Base-by-base conservation (phyloP, 2,113 vertebrate species). In the Narcine bancroftii region DNA sequence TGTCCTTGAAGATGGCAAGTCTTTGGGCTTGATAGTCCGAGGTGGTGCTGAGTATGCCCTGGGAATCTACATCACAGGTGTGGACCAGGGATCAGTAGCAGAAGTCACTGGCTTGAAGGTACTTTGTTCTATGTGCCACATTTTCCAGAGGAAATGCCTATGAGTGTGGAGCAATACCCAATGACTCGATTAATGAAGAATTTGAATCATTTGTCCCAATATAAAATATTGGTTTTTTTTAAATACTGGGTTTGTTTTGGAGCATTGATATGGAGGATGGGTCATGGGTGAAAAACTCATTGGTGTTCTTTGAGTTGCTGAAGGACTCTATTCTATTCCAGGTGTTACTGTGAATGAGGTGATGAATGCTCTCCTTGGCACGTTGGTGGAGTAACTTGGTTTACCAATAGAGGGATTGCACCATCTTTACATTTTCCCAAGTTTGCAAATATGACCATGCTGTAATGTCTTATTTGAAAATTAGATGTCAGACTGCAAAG, bases 1-100 rank as follows among this genome's bases (percentile, higher is more conserved):
- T 95, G 97, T 99, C 56, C 94, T 99, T 95, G 97, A 97, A 0
- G 97, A 99, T 1, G 99, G 98, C 9, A 97, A 97, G 0, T 98
- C 98, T 76, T 95, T 99, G 93, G 99, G 99, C 72, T 96, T 99
- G 92, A 99, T 99, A 94, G 98, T 99, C 93, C 96, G 99, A 0
- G 99, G 99, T 3, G 99, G 99, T 92, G 97, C 97, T 0, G 99
- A 99, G 79, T 99, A 99, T 5, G 97, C 98, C 39, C 95, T 99
- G 92, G 99, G 99, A 63, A 98, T 99, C 94, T 99, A 99, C 95
- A 97, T 99, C 96, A 98, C 99, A 0, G 99, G 99, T 0, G 98
- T 99, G 93, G 98, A 99, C 95, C 95, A 96, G 0, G 98, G 97
- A 36, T 99, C 98, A 0, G 99, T 98, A 89, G 98, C 98, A 0